Evolutionary conservation across 2,888 invertebrate genomes (phyloP).

Genomic region (Allophyes oxyacanthae): DNA sequence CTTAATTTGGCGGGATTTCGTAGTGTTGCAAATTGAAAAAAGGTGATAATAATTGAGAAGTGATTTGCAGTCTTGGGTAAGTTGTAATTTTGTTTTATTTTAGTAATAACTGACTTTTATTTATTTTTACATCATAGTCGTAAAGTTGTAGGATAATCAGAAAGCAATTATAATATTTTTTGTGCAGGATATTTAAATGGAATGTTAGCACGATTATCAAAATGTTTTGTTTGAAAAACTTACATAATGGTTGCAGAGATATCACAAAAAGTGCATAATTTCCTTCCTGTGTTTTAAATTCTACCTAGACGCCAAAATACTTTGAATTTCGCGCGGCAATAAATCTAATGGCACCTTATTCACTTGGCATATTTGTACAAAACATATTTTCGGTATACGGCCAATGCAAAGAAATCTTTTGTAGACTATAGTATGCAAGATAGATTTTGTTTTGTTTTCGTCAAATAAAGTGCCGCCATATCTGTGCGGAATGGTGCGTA

Average conservation of each 20-base stretch:
- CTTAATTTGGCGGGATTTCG: constrained; percentile 67
- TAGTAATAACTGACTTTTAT: not conserved
- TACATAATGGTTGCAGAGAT: not conserved
- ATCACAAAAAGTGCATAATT: not conserved
- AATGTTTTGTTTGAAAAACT: not conserved
- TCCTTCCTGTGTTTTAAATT: no score
- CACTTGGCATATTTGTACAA: no score
- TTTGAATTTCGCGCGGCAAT: not conserved
- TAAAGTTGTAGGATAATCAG: constrained; percentile 7
- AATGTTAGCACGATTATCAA: not conserved
- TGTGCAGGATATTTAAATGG: constrained; percentile 5
- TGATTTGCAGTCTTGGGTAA: constrained; percentile 65
- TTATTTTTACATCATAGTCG: constrained; percentile 19
- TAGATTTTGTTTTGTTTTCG: no score
- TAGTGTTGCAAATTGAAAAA: constrained; percentile 66
- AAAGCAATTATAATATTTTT: constrained; percentile 26
- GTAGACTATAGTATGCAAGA: no score
- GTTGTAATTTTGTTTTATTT: constrained; percentile 31
- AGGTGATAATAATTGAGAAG: constrained; percentile 59
- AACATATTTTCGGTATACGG: no score
- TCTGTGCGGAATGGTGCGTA: not conserved
- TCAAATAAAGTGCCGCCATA: no score
- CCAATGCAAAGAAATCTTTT: no score
- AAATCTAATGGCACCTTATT: not conserved
- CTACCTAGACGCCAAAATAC: not conserved